Percentiles rank a stretch among this genome's conserved stretches.
Conservation (phyloP, 2,888 invertebrate species). For the Tetropium fuscum region DNA sequence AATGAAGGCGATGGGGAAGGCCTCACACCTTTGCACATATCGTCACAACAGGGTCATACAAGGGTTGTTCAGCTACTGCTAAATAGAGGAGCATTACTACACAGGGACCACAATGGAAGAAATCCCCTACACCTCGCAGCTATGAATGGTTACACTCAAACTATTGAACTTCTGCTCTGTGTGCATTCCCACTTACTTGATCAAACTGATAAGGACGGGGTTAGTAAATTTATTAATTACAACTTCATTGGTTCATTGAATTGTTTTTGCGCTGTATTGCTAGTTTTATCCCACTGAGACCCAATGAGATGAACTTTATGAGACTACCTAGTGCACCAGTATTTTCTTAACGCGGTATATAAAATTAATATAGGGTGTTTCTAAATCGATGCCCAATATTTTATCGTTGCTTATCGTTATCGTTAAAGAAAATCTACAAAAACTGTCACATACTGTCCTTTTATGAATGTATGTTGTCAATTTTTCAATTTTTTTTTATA, state of each 20-base stretch:
- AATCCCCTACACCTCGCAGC: slow-evolving; percentile 88
- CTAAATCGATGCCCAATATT: too few relatives aligned
- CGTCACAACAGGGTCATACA: slow-evolving; percentile 86
- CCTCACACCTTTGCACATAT: slow-evolving; percentile 86
- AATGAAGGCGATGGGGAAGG: slow-evolving; percentile 92
- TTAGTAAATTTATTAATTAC: slow-evolving; percentile 64
- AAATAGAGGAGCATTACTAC: slow-evolving; percentile 85
- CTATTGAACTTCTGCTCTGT: slow-evolving; percentile 83
- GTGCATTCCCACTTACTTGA: slow-evolving; percentile 89
- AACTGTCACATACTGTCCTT: too few relatives aligned
- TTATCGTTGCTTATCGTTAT: too few relatives aligned
- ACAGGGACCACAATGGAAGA: slow-evolving; percentile 85
- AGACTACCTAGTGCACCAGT: too few relatives aligned
- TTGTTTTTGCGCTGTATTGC: too few relatives aligned
- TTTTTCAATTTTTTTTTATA: too few relatives aligned
- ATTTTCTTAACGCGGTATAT: too few relatives aligned
- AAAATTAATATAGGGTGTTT: too few relatives aligned
- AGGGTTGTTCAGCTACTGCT: slow-evolving; percentile 86
- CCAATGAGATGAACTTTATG: too few relatives aligned
- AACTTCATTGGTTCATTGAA: neutral
- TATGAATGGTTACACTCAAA: slow-evolving; percentile 86
- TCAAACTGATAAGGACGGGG: slow-evolving; percentile 87
- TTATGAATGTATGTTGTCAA: too few relatives aligned
- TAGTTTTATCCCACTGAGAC: too few relatives aligned
- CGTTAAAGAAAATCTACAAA: too few relatives aligned